Evolutionary conservation across 2,113 vertebrate genomes (phyloP).

Genomic region (Pantherophis guttatus): DNA sequence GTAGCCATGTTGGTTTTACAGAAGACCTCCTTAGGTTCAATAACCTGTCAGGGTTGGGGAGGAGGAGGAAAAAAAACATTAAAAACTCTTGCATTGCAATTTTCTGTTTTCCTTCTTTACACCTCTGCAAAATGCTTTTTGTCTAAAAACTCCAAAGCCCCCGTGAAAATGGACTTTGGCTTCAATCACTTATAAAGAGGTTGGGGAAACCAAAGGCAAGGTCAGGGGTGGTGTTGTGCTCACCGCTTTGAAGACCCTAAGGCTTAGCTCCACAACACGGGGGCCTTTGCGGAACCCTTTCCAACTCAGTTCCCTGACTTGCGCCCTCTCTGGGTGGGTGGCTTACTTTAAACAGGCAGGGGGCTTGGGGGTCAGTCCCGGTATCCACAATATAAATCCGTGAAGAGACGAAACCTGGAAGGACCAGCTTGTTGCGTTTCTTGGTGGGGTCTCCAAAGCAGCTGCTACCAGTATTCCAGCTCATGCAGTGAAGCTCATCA

Average conservation of each 20-base stretch:
- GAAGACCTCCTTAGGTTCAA: constrained; percentile 81
- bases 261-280: background rate
- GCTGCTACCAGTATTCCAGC: constrained; percentile 95
- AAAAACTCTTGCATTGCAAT: background rate
- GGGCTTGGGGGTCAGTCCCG: constrained; percentile 71
- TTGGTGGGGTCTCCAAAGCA: constrained; percentile 80
- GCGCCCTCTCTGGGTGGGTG: rapidly evolving
- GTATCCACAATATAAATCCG: constrained; percentile 86
- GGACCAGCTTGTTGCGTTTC: constrained; percentile 76
- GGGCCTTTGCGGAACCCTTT: background rate
- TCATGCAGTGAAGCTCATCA: constrained; percentile 88
- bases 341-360: constrained; percentile 79
- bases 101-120: background rate
- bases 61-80: background rate
- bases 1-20: constrained; percentile 76
- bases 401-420: constrained; percentile 84
- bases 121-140: background rate
- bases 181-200: background rate
- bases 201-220: no score
- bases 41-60: constrained; percentile 65
- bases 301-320: background rate
- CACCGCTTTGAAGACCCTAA: background rate
- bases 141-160: background rate
- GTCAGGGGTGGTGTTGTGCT: background rate
- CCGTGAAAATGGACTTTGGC: background rate